Conservation (phyloP, 1,140 invertebrate genomes). For the Drosophila baimaii region DNA sequence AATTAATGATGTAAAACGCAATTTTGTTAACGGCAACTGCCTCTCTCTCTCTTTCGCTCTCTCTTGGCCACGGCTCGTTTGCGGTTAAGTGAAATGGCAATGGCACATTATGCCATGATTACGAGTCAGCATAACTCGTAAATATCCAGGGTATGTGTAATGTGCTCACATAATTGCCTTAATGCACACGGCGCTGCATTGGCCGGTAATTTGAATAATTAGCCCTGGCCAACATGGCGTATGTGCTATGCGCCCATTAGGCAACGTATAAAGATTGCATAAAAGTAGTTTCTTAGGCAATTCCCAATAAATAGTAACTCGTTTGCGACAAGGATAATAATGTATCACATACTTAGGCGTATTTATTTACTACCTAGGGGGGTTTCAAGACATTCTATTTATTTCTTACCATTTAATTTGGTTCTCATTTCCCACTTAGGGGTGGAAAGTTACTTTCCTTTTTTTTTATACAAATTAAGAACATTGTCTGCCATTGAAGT, state of each 20-base stretch:
- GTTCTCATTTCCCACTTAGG: not conserved
- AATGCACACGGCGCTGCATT: slow-evolving; percentile 66
- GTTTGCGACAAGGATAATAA: slow-evolving; percentile 38
- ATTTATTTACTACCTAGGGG: not conserved
- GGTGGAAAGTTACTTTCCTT: not conserved
- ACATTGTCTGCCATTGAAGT: slow-evolving; percentile 16
- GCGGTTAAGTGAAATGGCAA: slow-evolving; percentile 82
- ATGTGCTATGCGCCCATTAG: slow-evolving; percentile 58
- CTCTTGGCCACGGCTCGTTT: slow-evolving; percentile 74
- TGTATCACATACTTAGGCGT: not conserved
- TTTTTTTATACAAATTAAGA: slow-evolving; percentile 1
- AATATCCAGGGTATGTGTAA: slow-evolving; percentile 54
- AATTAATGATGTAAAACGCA: slow-evolving; percentile 83
- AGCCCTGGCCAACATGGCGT: slow-evolving; percentile 69
- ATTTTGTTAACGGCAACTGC: slow-evolving; percentile 80
- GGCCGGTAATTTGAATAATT: slow-evolving; percentile 73
- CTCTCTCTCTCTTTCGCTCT: too few relatives aligned
- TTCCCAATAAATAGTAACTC: slow-evolving; percentile 50
- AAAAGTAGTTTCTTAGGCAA: slow-evolving; percentile 26
- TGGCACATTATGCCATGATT: slow-evolving; percentile 64
- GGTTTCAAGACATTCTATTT: not conserved
- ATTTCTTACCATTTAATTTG: not conserved
- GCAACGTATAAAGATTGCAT: slow-evolving; percentile 46
- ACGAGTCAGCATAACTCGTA: slow-evolving; percentile 62
- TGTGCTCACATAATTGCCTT: slow-evolving; percentile 64